Conservation (phyloP, 2,888 invertebrate species). For the Beris chalybata region DNA sequence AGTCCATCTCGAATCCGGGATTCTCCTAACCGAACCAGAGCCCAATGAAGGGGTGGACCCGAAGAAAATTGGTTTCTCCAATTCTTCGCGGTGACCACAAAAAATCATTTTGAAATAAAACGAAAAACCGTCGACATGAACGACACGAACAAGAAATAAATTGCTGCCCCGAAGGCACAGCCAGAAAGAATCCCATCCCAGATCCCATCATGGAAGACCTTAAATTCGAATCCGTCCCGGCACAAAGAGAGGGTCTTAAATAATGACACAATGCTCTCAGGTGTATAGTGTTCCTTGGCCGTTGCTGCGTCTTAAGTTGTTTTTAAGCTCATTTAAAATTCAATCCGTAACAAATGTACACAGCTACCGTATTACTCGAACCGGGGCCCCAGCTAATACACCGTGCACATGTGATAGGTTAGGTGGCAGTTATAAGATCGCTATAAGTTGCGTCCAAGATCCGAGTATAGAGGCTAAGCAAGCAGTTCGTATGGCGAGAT, state of each 20-base stretch:
- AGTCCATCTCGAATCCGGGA: slow-evolving; percentile 15
- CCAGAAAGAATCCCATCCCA: slow-evolving; percentile 8
- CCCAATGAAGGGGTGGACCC: slow-evolving; percentile 16
- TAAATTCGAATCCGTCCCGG: slow-evolving; percentile 23
- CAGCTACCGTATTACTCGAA: slow-evolving; percentile 40
- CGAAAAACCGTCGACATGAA: slow-evolving; percentile 17
- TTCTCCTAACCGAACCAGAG: slow-evolving; percentile 2
- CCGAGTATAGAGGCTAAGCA: neutral
- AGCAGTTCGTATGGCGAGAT: too few relatives aligned
- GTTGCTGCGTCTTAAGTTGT: slow-evolving; percentile 35
- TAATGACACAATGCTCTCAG: slow-evolving; percentile 37
- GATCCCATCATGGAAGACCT: neutral
- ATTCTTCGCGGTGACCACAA: slow-evolving; percentile 32
- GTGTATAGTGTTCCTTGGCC: slow-evolving; percentile 29
- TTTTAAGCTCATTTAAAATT: slow-evolving; percentile 41
- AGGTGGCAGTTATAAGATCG: slow-evolving; percentile 2
- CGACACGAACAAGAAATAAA: slow-evolving; percentile 28
- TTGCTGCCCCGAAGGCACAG: slow-evolving; percentile 29
- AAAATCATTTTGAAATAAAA: slow-evolving; percentile 33
- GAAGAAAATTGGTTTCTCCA: slow-evolving; percentile 31
- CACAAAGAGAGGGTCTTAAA: slow-evolving; percentile 32
- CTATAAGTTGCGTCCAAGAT: neutral
- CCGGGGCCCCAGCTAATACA: slow-evolving; percentile 16
- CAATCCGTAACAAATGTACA: slow-evolving; percentile 41
- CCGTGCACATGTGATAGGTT: neutral